These are phyloP conservation scores for Falcunculus frontatus DNA, from an alignment of 2,113 vertebrate species.

Conservation along the genomic window DNA sequence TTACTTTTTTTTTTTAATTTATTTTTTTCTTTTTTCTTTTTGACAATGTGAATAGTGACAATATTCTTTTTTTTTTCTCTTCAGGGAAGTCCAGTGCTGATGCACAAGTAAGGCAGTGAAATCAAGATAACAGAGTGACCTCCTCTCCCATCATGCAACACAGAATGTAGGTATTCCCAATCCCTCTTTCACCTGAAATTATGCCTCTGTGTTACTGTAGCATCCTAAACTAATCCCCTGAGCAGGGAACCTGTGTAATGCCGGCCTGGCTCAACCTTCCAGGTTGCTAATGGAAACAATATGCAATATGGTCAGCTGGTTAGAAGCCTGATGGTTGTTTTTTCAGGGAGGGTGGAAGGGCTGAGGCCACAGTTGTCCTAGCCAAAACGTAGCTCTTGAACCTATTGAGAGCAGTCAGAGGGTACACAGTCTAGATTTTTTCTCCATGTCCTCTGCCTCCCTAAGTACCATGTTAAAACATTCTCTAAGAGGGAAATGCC, in stretches of 20 bases:
- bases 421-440: not conserved
- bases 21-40: no score
- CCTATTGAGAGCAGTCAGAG: not conserved
- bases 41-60: not conserved
- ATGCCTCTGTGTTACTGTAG: not conserved
- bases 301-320: not conserved
- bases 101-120: not conserved
- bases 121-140: not conserved
- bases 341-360: not conserved
- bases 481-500: not conserved
- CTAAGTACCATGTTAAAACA: not conserved
- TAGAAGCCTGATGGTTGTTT: not conserved
- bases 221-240: not conserved
- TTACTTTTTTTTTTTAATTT: not conserved
- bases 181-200: not conserved
- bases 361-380: not conserved
- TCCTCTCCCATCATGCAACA: not conserved
- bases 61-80: not conserved
- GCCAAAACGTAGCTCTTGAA: not conserved
- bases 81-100: not conserved
- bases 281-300: not conserved
- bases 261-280: not conserved
- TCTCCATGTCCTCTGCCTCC: not conserved
- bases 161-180: not conserved
- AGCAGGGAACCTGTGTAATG: not conserved